Evolutionary conservation across 2,113 vertebrate genomes (phyloP).

Genomic region (Carettochelys insculpta): DNA sequence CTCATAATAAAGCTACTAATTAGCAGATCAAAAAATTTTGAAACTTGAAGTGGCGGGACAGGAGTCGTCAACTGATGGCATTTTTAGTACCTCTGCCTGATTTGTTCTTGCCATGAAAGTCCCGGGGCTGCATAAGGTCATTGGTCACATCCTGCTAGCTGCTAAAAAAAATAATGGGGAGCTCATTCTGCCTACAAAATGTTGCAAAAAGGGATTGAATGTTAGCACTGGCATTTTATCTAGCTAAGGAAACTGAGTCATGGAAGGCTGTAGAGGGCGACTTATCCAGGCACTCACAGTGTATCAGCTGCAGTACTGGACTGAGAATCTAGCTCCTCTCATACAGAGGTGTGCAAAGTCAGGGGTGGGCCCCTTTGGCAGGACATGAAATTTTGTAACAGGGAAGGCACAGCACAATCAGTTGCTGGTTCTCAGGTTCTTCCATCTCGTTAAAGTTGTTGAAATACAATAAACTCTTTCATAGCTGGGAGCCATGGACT

Average conservation of each 20-base stretch:
- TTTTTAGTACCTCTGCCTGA: neutral
- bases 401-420: too few species aligned
- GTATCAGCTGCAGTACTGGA: neutral
- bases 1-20: neutral
- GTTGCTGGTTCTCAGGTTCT: too few species aligned
- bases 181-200: neutral
- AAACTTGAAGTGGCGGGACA: neutral
- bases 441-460: too few species aligned
- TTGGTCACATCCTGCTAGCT: neutral
- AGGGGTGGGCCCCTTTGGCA: too few species aligned
- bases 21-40: neutral
- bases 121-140: neutral
- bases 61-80: neutral
- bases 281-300: neutral
- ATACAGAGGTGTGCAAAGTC: too few species aligned
- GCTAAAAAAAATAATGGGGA: neutral
- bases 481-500: too few species aligned
- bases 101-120: accelerated
- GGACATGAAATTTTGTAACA: too few species aligned
- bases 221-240: accelerated
- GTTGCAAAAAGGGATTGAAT: neutral
- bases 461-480: too few species aligned
- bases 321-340: neutral
- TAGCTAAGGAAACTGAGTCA: neutral
- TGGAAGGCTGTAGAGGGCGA: neutral